Conservation (phyloP, 2,888 invertebrate species). For the Tuta absoluta region DNA sequence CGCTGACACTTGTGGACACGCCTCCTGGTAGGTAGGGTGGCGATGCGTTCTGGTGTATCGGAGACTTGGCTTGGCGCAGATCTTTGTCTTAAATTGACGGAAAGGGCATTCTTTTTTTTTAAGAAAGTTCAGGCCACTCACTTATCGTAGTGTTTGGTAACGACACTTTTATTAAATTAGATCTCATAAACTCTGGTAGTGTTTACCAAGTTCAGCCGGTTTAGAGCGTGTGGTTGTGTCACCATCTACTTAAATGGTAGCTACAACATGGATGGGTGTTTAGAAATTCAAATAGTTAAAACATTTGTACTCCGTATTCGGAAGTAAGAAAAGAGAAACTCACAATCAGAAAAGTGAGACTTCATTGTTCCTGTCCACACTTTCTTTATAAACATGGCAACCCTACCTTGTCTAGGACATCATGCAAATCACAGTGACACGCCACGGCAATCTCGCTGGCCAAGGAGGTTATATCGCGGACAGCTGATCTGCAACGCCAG, state of each 20-base stretch:
- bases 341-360: not conserved
- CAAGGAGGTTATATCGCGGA: constrained; percentile 48
- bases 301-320: no score
- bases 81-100: not conserved
- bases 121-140: not conserved
- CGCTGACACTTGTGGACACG: constrained; percentile 25
- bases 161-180: no score
- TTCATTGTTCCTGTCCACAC: not conserved
- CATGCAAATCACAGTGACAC: constrained; percentile 56
- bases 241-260: no score
- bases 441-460: constrained; percentile 47
- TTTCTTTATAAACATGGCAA: constrained; percentile 22
- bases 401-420: constrained; percentile 31
- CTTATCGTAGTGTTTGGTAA: no score
- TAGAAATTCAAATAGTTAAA: no score
- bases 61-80: not conserved
- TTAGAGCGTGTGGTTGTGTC: no score
- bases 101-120: not conserved
- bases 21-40: constrained; percentile 17
- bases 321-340: no score
- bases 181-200: no score
- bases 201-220: no score
- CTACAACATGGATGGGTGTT: no score
- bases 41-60: constrained; percentile 5
- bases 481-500: constrained; percentile 52